Percentiles rank a stretch among this genome's conserved stretches.
These are phyloP conservation scores for Plebejus anna DNA, from an alignment of 2,888 invertebrate species.

Conservation along the genomic window DNA sequence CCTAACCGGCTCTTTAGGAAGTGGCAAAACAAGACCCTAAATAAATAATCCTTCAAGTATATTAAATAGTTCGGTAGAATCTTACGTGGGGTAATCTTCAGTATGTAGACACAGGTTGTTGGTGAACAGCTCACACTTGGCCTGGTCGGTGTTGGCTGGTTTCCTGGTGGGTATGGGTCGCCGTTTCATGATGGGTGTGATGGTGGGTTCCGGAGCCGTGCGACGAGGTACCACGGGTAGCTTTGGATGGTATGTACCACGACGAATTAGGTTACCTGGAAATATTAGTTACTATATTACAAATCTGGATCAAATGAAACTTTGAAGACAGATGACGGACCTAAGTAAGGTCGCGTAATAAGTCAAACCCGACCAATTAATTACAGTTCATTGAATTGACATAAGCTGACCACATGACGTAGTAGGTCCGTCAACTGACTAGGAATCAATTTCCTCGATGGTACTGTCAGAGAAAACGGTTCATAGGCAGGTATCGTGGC, in stretches of 20 bases:
- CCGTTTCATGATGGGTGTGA: conserved; percentile 45
- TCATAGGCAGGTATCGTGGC: background rate
- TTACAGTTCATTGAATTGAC: too few relatives aligned
- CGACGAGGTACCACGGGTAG: conserved; percentile 48
- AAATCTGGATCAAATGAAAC: background rate
- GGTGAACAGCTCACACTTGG: conserved; percentile 84
- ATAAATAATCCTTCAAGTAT: conserved; percentile 36
- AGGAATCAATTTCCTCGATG: too few relatives aligned
- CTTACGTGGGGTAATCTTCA: conserved; percentile 89
- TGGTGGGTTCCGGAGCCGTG: conserved; percentile 54
- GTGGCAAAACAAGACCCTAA: too few relatives aligned
- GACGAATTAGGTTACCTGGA: conserved; percentile 59
- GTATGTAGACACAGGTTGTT: conserved; percentile 86
- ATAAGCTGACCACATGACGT: too few relatives aligned
- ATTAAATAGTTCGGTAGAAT: too few relatives aligned
- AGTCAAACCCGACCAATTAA: too few relatives aligned
- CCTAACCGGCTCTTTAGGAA: too few relatives aligned
- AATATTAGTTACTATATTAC: conserved; percentile 25
- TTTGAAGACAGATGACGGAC: background rate
- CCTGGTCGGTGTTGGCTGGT: conserved; percentile 50
- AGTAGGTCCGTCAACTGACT: too few relatives aligned
- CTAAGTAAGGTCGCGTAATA: too few relatives aligned
- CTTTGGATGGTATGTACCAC: conserved; percentile 60
- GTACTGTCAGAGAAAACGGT: background rate
- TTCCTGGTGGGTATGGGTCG: conserved; percentile 58